Base-by-base conservation (phyloP, 2,113 vertebrate genomes). In the Himantopus leucocephalus region DNA sequence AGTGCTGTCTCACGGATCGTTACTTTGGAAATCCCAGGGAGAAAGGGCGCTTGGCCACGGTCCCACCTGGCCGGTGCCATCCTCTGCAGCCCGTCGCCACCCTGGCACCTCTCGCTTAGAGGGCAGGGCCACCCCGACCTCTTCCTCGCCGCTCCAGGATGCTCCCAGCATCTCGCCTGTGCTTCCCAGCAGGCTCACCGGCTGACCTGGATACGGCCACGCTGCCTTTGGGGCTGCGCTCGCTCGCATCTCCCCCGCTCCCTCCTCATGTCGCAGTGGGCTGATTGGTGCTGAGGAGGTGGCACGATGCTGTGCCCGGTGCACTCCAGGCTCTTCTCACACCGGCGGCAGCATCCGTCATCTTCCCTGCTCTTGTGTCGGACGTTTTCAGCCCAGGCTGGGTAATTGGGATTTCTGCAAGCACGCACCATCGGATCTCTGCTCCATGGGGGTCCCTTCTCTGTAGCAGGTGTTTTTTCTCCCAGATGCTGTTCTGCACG, bases 21-120 rank as follows among this genome's bases (percentile, higher is more conserved):
- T 59, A 37, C 43, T 55, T 23, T 18, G 75, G 66, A 63, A 82
- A 79, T 72, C 53, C 75, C 71, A 22, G 68, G 45, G 30, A 76
- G 30, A 50, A 50, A 73, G 53, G 35, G 35, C 2, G 3, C 34
- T 53, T 56, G 67, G 34, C n/a, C 14, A 2, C 0, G 1, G 45
- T 58, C 55, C 86, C 3, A 0, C 4, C 0, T 70, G 48, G 39
- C 70, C 0, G 0, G 20, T 56, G 45, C 35, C 8, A 3, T 70
- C 23, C 37, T 71, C 37, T 73, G 73, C 68, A 41, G 68, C 64
- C 59, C 55, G 5, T 30, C 0, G 0, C 27, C 63, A 30, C 21
- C 64, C 55, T 58, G 47, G 59, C 81, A 56, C 35, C 35, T 50
- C 45, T 67, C 0, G 1, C 35, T 56, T 9, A 22, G 43, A 34